Percentiles rank a stretch among this genome's conserved stretches.
Conservation (phyloP, 2,797 vertebrate species). For the Tokudaia tokunoshimensis region DNA sequence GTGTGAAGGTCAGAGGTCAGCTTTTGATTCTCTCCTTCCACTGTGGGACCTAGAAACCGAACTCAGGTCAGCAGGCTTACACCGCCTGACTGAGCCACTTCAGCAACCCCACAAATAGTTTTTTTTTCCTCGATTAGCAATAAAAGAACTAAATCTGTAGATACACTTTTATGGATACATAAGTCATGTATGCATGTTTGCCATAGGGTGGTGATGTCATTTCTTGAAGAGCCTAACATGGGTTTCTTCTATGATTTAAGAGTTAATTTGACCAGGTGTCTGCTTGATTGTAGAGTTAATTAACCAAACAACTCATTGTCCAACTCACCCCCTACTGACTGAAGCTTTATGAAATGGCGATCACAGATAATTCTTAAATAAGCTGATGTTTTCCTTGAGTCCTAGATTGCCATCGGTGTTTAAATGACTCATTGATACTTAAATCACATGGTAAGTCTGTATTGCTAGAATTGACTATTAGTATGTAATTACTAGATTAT, state of each 20-base stretch:
- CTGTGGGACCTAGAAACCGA: background rate
- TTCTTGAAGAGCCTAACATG: constrained; percentile 3
- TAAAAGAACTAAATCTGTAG: constrained; percentile 2
- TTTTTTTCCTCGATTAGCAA: background rate
- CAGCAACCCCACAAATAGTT: background rate
- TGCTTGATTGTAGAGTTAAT: background rate
- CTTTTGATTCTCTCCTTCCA: background rate
- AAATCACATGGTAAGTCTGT: constrained; percentile 11
- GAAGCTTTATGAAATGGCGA: background rate
- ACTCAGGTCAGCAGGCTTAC: background rate
- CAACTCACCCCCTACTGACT: background rate
- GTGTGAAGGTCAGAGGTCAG: background rate
- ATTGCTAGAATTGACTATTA: background rate
- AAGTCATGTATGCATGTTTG: background rate
- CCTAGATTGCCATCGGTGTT: background rate
- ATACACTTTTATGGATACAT: background rate
- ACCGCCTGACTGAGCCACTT: background rate
- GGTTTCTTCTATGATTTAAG: background rate
- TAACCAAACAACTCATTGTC: background rate
- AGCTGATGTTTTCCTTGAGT: background rate
- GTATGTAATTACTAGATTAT: background rate
- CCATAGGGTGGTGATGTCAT: background rate
- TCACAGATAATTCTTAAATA: background rate
- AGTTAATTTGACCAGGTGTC: background rate
- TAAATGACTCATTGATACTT: background rate